Evolutionary conservation across 2,888 invertebrate genomes (phyloP), one percentile per base, ranked within the genome.

Genomic region (Abrostola triplasia): DNA sequence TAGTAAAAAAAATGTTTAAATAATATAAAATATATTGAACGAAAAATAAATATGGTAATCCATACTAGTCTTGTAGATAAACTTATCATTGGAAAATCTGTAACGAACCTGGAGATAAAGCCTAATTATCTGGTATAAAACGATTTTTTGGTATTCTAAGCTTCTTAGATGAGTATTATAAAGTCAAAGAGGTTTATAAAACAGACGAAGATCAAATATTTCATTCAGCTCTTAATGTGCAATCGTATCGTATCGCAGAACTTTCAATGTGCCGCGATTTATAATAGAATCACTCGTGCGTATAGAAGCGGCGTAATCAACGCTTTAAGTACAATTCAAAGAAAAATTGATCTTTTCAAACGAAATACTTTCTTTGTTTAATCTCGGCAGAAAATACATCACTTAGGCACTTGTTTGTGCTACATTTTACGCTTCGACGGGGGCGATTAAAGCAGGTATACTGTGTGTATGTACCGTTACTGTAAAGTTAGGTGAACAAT

Each of bases 181-280:
- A 40, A 13, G 40, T 52, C 40, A 52, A n/a, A 52, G 52, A 52
- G 24, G 40, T 52, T 24, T 13, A n/a, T 10, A 10, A 11, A 24
- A 36, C 24, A 41, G 36, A 13, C 47, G 48, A 13, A 54, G 42
- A 55, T 47, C 44, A 55, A 38, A 47, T 64, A 53, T 40, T 59
- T 4, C 10, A 47, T 50, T 49, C 37, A n/a, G 36, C 11, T 38
- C 36, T 50, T 50, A 50, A 49, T 49, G 7, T 49, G 36, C 59
- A 13, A 41, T 68, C 36, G 24, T 38, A 36, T n/a, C 42, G 12
- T 6, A 35, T 9, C 11, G n/a, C n/a, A n/a, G n/a, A n/a, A 11
- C 56, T 24, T 24, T 24, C 24, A 24, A 41, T 13, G 36, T 24
- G 38, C 50, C 36, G 38, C 49, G 49, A 11, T 51, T 9, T 60